Evolutionary conservation across 1,140 invertebrate species (phyloP), one percentile per base, ranked within the genome.

Genomic region (Eupristina koningsbergeri): DNA sequence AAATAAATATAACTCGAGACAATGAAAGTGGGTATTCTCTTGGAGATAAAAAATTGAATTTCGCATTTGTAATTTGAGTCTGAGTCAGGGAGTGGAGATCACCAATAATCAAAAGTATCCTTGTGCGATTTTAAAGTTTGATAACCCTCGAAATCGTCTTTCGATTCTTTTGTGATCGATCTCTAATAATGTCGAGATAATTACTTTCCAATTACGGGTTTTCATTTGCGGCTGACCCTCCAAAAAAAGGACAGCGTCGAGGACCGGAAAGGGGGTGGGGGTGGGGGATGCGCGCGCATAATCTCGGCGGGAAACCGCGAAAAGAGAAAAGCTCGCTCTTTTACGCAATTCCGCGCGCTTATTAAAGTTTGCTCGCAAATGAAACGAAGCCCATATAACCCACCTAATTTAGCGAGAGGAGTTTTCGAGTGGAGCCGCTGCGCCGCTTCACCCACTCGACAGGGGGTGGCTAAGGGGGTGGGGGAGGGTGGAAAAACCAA

Each of bases 281-380:
- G 69, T 58, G 76, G 34, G 76, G 39, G 80, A 87, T 77, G 73
- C 84, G 79, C 53, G 88, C 75, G 75, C 73, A 75, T 47, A 81
- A 84, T 86, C 87, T 87, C 81, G 86, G 85, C 76, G 84, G 85
- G 86, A 88, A 88, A 89, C 88, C 87, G 88, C 84, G 86, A 87
- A 87, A 87, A 36, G 11, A 75, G 91, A 92, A 92, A 93, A 92
- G 89, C 92, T 93, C 91, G 92, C 92, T 92, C 92, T 93, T 93
- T 93, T 93, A 93, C 91, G 92, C 91, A 93, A 93, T 93, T 92
- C 92, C 90, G 83, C 92, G 90, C 91, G 91, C 91, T 93, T 93
- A 93, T 93, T 93, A 93, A 93, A 93, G 92, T 93, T 93, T 93
- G 92, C 92, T 93, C 91, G 92, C 92, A 91, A 93, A 92, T 92